phyloP scores from a whole-genome alignment of 1,140 invertebrate genomes.

The Grapholita molesta region DNA sequence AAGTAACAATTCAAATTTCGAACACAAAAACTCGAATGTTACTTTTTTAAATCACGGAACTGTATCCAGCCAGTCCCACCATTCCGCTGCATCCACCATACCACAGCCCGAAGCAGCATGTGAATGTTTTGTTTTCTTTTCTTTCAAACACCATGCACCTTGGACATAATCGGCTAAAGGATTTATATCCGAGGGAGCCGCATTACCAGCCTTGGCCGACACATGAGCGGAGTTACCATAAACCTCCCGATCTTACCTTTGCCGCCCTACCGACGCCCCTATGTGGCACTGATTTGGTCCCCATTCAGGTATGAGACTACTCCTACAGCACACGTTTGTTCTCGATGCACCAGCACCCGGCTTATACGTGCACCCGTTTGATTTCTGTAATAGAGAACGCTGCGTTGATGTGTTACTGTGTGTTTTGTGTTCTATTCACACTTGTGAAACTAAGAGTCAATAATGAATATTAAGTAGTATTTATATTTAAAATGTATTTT shows the following conservation, averaged over 20 bases:
- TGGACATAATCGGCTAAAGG: conserved; percentile 70
- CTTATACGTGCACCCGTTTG: conserved; percentile 67
- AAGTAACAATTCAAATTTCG: conserved; percentile 7
- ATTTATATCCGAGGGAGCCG: conserved; percentile 73
- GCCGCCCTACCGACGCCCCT: conserved; percentile 64
- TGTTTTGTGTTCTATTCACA: conserved; percentile 16
- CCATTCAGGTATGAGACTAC: conserved; percentile 82
- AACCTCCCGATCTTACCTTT: conserved; percentile 75
- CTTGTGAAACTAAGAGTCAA: conserved; percentile 11
- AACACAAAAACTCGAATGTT: neutral
- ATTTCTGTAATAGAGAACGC: conserved; percentile 37
- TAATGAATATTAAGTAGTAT: neutral
- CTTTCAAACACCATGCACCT: conserved; percentile 74
- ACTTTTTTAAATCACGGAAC: conserved; percentile 40
- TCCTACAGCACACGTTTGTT: conserved; percentile 55
- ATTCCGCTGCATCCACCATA: conserved; percentile 66
- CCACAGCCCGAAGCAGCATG: conserved; percentile 73
- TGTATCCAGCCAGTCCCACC: conserved; percentile 42
- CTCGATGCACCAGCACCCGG: conserved; percentile 56
- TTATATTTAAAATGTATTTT: conserved; percentile 7
- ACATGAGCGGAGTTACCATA: conserved; percentile 71
- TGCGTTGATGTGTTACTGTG: conserved; percentile 43
- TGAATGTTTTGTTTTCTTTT: conserved; percentile 77
- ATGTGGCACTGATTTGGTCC: conserved; percentile 82
- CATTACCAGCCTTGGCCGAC: conserved; percentile 71